A percentile compares a stretch with the other conserved stretches of the same genome.
phyloP scores from a whole-genome alignment of 2,888 invertebrate genomes.

The Drosophila formosana region DNA sequence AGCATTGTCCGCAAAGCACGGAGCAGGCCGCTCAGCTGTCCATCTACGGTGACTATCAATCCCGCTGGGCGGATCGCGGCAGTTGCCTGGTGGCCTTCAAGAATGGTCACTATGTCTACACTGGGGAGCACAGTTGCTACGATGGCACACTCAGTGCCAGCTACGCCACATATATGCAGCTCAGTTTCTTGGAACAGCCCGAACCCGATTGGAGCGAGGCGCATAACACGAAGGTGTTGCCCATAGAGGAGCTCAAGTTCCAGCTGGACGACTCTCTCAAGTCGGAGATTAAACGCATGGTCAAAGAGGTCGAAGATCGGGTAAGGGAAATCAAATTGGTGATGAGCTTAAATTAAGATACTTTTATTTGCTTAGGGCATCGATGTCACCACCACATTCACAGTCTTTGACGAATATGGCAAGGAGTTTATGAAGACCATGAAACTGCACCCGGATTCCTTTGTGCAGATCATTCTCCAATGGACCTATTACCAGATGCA shows the following conservation, averaged over 20 bases:
- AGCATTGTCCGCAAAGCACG: conserved; percentile 81
- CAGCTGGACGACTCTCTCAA: conserved; percentile 85
- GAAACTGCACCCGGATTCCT: conserved; percentile 88
- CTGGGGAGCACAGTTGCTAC: conserved; percentile 86
- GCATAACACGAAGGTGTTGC: conserved; percentile 46
- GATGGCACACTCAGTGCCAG: conserved; percentile 84
- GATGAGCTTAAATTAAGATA: background rate
- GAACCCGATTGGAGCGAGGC: conserved; percentile 83
- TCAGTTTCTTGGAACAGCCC: conserved; percentile 81
- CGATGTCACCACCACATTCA: conserved; percentile 83
- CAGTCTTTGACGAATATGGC: conserved; percentile 86
- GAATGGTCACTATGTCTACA: conserved; percentile 86
- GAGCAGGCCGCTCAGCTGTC: conserved; percentile 83
- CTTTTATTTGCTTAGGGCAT: conserved; percentile 63
- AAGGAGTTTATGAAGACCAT: conserved; percentile 86
- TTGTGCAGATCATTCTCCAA: conserved; percentile 87
- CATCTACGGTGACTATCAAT: conserved; percentile 86
- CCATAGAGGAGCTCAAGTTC: conserved; percentile 85
- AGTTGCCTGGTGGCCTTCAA: conserved; percentile 85
- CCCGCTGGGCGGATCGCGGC: conserved; percentile 88
- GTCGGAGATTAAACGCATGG: conserved; percentile 85
- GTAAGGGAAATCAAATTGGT: conserved; percentile 65
- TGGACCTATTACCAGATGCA: conserved; percentile 87
- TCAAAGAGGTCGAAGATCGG: conserved; percentile 79
- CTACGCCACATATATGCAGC: conserved; percentile 80